phyloP scores from a whole-genome alignment of 2,888 invertebrate genomes.

The Lepeophtheirus nordmannii region DNA sequence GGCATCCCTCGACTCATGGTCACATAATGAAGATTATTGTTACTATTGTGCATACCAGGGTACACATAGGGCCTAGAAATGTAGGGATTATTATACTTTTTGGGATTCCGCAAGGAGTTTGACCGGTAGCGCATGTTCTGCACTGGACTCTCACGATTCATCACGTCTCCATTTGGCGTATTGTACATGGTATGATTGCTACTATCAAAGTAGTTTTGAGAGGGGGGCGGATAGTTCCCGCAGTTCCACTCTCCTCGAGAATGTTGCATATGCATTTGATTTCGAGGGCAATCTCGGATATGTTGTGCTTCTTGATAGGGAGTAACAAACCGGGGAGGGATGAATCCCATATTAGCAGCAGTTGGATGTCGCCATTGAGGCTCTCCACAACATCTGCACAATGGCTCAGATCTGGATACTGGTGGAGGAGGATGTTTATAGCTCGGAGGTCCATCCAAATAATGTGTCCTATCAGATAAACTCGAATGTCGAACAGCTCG shows the following conservation, averaged over 20 bases:
- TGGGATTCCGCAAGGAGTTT: not conserved
- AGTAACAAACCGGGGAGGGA: not conserved
- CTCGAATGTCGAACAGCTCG: not conserved
- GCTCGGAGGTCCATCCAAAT: constrained; percentile 1
- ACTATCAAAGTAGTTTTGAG: not conserved
- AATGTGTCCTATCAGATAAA: not conserved
- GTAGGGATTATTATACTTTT: not conserved
- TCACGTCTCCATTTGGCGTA: not conserved
- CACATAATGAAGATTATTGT: constrained; percentile 4
- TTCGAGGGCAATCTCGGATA: constrained; percentile 1
- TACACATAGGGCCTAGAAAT: not conserved
- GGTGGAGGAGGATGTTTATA: constrained; percentile 14
- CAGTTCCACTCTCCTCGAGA: not conserved
- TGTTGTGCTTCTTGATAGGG: constrained; percentile 1
- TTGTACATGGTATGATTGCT: not conserved
- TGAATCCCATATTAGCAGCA: not conserved
- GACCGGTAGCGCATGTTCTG: not conserved
- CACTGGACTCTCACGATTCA: too few species aligned
- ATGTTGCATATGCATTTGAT: not conserved
- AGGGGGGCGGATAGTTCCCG: not conserved
- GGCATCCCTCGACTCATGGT: not conserved
- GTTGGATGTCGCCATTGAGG: constrained; percentile 8
- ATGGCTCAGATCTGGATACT: not conserved
- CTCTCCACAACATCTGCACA: constrained; percentile 16
- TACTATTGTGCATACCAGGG: not conserved